Evolutionary conservation across 2,888 invertebrate species (phyloP).

Genomic region (Metopia argyrocephala): DNA sequence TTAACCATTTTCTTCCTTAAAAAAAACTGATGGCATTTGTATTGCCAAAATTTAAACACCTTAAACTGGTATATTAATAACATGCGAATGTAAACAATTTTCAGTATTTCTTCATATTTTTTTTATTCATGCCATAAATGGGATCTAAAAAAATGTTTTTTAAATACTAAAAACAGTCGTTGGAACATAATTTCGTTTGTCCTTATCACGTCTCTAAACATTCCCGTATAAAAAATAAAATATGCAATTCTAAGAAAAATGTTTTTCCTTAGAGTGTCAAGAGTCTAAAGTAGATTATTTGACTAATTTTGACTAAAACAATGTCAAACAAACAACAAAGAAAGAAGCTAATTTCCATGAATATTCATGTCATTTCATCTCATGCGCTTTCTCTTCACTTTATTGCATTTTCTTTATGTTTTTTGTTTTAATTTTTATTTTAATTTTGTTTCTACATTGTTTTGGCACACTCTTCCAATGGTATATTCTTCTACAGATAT

Average conservation of each 20-base stretch:
- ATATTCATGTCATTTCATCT: neutral
- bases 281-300: constrained; percentile 37
- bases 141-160: too few relatives aligned
- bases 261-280: constrained; percentile 6
- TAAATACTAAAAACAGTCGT: too few relatives aligned
- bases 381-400: neutral
- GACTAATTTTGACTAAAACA: constrained; percentile 44
- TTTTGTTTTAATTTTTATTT: neutral
- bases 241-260: constrained; percentile 26
- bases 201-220: constrained; percentile 20
- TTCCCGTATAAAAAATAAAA: constrained; percentile 2
- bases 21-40: too few relatives aligned
- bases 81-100: too few relatives aligned
- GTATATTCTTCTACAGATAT: constrained; percentile 37
- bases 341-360: constrained; percentile 35
- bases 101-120: neutral
- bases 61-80: too few relatives aligned
- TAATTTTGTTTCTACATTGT: neutral
- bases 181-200: constrained; percentile 6
- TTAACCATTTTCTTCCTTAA: too few relatives aligned
- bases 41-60: too few relatives aligned
- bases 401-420: neutral
- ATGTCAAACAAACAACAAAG: constrained; percentile 10
- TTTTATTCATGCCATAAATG: neutral
- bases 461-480: constrained; percentile 2